Evolutionary conservation across 2,888 invertebrate species (phyloP).

Genomic region (Prionchulus punctatus): DNA sequence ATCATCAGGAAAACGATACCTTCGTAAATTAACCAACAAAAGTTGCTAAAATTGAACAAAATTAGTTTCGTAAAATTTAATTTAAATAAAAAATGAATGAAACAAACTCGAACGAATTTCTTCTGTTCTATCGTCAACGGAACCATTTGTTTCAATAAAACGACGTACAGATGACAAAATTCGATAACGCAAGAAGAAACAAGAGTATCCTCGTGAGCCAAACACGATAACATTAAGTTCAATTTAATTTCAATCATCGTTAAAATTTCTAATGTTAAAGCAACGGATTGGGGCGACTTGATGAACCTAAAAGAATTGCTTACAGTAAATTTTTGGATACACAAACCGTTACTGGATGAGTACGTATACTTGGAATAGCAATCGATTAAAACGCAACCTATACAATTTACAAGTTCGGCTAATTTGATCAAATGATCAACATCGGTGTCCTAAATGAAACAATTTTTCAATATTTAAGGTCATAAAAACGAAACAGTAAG

Average conservation of each 20-base stretch:
- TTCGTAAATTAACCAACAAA: slow-evolving; percentile 38
- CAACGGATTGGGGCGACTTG: slow-evolving; percentile 25
- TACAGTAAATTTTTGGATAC: too few species aligned
- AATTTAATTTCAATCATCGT: slow-evolving; percentile 37
- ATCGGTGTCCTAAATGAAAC: slow-evolving; percentile 37
- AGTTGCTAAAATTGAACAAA: slow-evolving; percentile 28
- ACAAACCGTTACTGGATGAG: too few species aligned
- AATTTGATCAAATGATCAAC: slow-evolving; percentile 40
- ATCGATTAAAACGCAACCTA: slow-evolving; percentile 39
- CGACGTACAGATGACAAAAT: slow-evolving; percentile 40
- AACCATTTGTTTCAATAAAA: slow-evolving; percentile 35
- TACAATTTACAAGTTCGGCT: slow-evolving; percentile 39
- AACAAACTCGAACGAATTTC: slow-evolving; percentile 30
- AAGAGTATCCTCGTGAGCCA: slow-evolving; percentile 41
- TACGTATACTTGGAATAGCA: slow-evolving; percentile 39
- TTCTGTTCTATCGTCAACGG: slow-evolving; percentile 31
- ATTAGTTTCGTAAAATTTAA: not conserved
- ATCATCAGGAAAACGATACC: slow-evolving; percentile 40
- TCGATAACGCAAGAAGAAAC: slow-evolving; percentile 39
- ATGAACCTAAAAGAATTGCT: slow-evolving; percentile 20
- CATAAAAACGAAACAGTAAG: not conserved
- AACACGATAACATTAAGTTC: slow-evolving; percentile 37
- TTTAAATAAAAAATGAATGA: not conserved
- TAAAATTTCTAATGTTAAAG: slow-evolving; percentile 18
- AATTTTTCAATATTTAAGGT: not conserved